Base-by-base conservation (phyloP, 2,797 vertebrate species). In the Rhabdomys pumilio region DNA sequence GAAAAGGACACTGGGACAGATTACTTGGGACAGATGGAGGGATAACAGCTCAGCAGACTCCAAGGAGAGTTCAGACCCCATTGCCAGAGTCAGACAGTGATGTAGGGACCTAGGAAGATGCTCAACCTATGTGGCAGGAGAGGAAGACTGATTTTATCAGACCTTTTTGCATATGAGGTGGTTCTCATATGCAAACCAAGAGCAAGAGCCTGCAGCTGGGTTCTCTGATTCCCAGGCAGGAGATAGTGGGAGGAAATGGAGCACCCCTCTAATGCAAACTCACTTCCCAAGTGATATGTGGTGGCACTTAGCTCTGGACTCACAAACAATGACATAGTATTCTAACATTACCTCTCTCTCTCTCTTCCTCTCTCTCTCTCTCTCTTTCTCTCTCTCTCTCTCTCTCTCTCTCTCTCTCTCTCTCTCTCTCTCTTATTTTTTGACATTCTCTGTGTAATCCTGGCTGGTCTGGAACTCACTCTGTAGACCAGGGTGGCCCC, bases 241-340 rank as follows among this genome's bases (percentile, higher is more conserved):
- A 47, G 41, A 17, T 41, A 47, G 82, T 50, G 15, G n/a, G 6
- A 38, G 79, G 34, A 59, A 57, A 38, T 13, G 31, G 55, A 41
- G n/a, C 24, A 5, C 38, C 57, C 24, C 24, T 82, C 38, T 44
- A 7, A n/a, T 67, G 44, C 83, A n/a, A 85, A 53, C 47, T 85
- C 44, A 85, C 47, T 69, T 85, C 83, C 83, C 12, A n/a, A 67
- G 31, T n/a, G 63, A 85, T 85, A 69, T 69, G 44, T 85, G 83
- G 44, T n/a, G 22, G 44, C 61, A 15, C 83, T 53, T 53, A n/a
- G 83, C 44, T 69, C 44, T n/a, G 44, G 63, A 44, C 83, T 69
- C 83, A 69, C 63, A 65, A 65, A 65, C 59, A 85, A n/a, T 85
- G 83, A 67, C 83, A 53, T 7, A 47, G 29, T 47, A 84, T 31